Percentiles rank a stretch among this genome's conserved stretches.
phyloP scores from a whole-genome alignment of 2,113 vertebrate genomes.

The Strix uralensis region DNA sequence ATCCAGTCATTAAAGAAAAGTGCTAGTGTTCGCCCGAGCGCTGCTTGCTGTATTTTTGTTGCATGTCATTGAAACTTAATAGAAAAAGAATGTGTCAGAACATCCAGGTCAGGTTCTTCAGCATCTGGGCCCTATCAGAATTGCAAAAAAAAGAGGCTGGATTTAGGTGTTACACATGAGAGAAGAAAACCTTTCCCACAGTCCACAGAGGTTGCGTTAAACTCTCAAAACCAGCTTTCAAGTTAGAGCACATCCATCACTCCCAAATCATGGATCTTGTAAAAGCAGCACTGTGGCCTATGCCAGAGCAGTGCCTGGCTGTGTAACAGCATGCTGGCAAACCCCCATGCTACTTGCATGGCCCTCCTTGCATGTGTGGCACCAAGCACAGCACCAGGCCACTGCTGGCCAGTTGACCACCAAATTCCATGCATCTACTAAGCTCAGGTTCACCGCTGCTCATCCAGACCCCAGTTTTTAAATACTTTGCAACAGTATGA shows the following conservation, averaged over 20 bases:
- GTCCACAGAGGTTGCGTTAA: background rate
- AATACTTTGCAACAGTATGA: background rate
- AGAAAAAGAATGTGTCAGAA: background rate
- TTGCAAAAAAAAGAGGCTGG: background rate
- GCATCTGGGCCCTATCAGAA: background rate
- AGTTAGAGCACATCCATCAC: background rate
- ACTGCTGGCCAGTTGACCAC: background rate
- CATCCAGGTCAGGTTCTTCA: background rate
- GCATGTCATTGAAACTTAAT: background rate
- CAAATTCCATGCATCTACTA: rapidly evolving
- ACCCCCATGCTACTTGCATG: background rate
- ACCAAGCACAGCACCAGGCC: background rate
- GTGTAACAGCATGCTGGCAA: rapidly evolving
- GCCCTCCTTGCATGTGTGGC: rapidly evolving
- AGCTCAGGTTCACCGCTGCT: background rate
- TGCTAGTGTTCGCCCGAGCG: background rate
- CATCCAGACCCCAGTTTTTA: background rate
- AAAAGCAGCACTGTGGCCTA: background rate
- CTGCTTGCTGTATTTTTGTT: background rate
- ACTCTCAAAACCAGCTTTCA: background rate
- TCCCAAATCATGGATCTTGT: rapidly evolving
- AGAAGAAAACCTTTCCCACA: background rate
- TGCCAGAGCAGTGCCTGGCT: rapidly evolving
- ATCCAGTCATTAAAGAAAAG: background rate
- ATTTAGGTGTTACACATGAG: background rate